A percentile compares a stretch with the other conserved stretches of the same genome.
Evolutionary conservation across 2,797 vertebrate species (phyloP).

Genomic region (Amblyraja radiata): DNA sequence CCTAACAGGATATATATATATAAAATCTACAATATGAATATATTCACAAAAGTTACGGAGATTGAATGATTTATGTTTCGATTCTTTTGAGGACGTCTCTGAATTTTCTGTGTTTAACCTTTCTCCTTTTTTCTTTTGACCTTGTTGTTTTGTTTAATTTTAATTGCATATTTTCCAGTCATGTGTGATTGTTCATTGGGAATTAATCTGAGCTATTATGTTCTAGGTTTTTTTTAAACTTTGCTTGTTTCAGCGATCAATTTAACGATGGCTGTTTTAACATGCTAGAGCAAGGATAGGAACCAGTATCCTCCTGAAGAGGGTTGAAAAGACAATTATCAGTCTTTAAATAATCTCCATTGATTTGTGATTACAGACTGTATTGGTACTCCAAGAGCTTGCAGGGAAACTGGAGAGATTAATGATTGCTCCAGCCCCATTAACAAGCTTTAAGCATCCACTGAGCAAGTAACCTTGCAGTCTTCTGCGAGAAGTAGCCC

Average conservation of each 20-base stretch:
- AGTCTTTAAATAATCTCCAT: conserved; percentile 32
- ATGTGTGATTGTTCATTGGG: background rate
- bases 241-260: conserved; percentile 56
- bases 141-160: background rate
- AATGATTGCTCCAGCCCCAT: conserved; percentile 19
- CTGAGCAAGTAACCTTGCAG: conserved; percentile 13
- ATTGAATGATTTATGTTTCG: background rate
- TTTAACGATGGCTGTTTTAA: conserved; percentile 64
- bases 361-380: conserved; percentile 34
- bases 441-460: conserved; percentile 33
- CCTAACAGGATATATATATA: too few relatives aligned
- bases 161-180: background rate
- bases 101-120: background rate
- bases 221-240: conserved; percentile 40
- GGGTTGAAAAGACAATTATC: conserved; percentile 37
- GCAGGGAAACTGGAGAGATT: background rate
- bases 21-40: background rate
- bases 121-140: background rate
- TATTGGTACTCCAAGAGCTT: conserved; percentile 18
- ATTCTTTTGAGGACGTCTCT: background rate
- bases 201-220: conserved; percentile 1
- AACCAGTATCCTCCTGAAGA: conserved; percentile 50
- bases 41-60: background rate
- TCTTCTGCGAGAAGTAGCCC: background rate
- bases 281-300: conserved; percentile 65